Evolutionary conservation across 2,797 vertebrate species (phyloP).

Genomic region (Sebastes paucispinis): DNA sequence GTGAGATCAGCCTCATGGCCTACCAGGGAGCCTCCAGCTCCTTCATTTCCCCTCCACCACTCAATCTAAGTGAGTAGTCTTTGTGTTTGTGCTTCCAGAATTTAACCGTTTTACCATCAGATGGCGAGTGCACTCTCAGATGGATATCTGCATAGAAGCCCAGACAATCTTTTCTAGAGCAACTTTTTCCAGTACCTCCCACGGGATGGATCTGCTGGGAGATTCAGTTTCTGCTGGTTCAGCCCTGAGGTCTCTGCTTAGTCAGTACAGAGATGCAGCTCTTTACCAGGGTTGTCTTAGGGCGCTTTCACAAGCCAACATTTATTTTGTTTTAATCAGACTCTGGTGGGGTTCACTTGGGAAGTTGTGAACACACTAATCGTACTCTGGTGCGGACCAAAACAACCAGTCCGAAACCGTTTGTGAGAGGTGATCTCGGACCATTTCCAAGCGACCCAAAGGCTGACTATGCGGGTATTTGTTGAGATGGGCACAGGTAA

Average conservation of each 20-base stretch:
- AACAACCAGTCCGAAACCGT: no score
- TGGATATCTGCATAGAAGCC: background rate
- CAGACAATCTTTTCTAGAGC: background rate
- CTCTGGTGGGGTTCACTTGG: no score
- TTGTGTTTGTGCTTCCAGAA: background rate
- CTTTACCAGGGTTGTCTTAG: background rate
- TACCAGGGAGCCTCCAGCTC: conserved; percentile 87
- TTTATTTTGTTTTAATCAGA: no score
- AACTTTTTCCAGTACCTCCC: background rate
- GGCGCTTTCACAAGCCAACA: no score
- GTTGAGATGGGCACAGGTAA: no score
- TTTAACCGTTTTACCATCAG: background rate
- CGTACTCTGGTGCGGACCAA: no score
- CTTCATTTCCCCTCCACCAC: conserved; percentile 82
- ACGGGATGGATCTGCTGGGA: background rate
- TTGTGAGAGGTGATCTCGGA: no score
- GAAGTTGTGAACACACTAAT: no score
- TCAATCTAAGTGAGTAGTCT: conserved; percentile 81
- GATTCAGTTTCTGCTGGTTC: background rate
- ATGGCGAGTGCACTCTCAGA: background rate
- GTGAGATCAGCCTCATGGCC: conserved; percentile 89
- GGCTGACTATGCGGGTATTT: no score
- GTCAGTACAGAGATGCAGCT: background rate
- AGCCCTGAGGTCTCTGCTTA: background rate
- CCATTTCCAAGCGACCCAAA: no score